Conservation (phyloP, 1,140 invertebrate genomes). For the Drosophila nasuta region DNA sequence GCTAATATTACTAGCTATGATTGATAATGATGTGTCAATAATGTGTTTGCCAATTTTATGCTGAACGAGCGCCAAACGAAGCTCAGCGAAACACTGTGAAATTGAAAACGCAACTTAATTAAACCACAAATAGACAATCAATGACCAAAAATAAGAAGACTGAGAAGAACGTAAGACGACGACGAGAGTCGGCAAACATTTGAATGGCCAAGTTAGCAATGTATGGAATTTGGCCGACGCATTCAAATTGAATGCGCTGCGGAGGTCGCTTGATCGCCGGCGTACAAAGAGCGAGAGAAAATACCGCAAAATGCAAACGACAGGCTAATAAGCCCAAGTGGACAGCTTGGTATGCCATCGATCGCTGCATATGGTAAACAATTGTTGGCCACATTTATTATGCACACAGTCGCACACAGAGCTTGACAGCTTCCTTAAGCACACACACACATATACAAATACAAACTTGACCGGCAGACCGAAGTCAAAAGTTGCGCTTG, state of each 20-base stretch:
- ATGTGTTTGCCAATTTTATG: conserved; percentile 79
- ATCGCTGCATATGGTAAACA: conserved; percentile 79
- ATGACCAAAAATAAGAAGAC: conserved; percentile 4
- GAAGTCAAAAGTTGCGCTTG: conserved; percentile 29
- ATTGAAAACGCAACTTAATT: conserved; percentile 21
- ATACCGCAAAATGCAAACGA: conserved; percentile 80
- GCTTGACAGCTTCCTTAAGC: conserved; percentile 77
- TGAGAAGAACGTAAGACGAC: not conserved
- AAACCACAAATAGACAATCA: conserved; percentile 15
- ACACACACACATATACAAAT: conserved; percentile 26
- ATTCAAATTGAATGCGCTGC: conserved; percentile 65
- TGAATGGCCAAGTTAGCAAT: conserved; percentile 72
- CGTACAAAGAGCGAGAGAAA: conserved; percentile 45
- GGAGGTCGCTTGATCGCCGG: conserved; percentile 6
- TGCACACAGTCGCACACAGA: conserved; percentile 45
- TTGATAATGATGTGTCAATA: conserved; percentile 84
- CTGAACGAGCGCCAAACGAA: conserved; percentile 37
- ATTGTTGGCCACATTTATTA: conserved; percentile 71
- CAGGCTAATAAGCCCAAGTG: conserved; percentile 78
- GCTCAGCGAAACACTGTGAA: conserved; percentile 21
- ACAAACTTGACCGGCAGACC: not conserved
- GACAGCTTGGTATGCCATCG: conserved; percentile 74
- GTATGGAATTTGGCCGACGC: conserved; percentile 60
- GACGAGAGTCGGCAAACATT: conserved; percentile 55
- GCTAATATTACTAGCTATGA: conserved; percentile 44